phyloP scores from a whole-genome alignment of 2,113 vertebrate genomes.

The Callipepla californica region DNA sequence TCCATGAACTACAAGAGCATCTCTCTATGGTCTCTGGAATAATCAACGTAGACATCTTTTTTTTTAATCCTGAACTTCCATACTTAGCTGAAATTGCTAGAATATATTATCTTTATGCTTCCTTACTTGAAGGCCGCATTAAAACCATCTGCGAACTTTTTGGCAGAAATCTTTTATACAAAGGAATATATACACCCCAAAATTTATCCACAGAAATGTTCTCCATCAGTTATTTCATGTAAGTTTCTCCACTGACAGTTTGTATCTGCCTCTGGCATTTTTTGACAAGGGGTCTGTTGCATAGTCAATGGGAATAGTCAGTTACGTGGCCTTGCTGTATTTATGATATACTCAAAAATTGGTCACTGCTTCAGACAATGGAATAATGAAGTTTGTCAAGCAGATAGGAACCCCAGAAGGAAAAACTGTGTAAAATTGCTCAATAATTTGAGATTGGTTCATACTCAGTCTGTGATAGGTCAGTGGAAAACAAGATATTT shows the following conservation, averaged over 20 bases:
- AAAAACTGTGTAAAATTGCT: background rate
- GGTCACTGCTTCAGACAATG: background rate
- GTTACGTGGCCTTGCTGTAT: too few species aligned
- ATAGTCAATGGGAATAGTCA: background rate
- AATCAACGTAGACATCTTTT: background rate
- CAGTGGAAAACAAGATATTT: background rate
- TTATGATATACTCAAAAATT: background rate
- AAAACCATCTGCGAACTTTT: background rate
- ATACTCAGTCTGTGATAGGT: background rate
- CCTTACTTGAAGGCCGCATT: background rate
- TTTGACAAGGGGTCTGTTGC: background rate
- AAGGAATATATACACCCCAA: background rate
- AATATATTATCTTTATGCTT: background rate
- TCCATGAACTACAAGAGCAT: background rate
- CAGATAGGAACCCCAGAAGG: background rate
- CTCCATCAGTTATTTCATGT: background rate
- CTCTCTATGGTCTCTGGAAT: background rate
- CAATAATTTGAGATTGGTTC: background rate
- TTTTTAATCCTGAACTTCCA: background rate
- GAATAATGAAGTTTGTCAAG: background rate
- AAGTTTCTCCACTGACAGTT: background rate
- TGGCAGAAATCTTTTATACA: background rate
- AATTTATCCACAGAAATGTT: background rate
- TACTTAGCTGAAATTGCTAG: too few species aligned
- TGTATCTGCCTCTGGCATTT: background rate